Evolutionary conservation across 2,113 vertebrate species (phyloP).

Genomic region (Hipposideros armiger): DNA sequence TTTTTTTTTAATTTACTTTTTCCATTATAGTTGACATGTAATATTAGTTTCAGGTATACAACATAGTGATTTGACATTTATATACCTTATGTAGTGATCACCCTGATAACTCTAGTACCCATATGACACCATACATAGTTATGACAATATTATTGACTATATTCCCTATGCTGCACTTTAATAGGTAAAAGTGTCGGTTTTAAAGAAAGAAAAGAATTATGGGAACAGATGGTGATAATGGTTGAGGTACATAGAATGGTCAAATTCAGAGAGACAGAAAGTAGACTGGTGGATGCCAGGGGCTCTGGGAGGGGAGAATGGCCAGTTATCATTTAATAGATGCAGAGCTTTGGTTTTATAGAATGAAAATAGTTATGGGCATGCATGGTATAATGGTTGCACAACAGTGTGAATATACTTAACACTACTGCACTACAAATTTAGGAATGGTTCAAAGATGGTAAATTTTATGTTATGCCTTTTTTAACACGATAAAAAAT

Average conservation of each 20-base stretch:
- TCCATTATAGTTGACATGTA: not conserved
- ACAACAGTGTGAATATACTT: not conserved
- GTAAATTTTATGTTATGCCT: not conserved
- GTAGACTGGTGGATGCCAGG: not conserved
- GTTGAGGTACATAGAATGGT: not conserved
- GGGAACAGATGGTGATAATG: not conserved
- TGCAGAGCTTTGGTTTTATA: not conserved
- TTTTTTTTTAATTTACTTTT: not conserved
- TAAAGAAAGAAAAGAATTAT: not conserved
- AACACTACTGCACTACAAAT: not conserved
- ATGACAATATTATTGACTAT: not conserved
- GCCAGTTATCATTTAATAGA: not conserved
- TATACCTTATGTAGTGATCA: too few relatives aligned
- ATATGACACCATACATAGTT: not conserved
- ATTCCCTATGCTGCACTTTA: not conserved
- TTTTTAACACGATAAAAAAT: not conserved
- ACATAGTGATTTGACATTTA: not conserved
- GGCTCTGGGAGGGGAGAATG: not conserved
- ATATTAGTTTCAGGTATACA: not conserved
- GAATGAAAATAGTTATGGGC: not conserved
- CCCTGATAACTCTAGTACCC: not conserved
- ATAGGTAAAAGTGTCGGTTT: not conserved
- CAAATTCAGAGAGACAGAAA: not conserved
- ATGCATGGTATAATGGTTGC: not conserved
- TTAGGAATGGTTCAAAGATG: not conserved